Percentiles rank a stretch among this genome's conserved stretches.
These are phyloP conservation scores for Thysanoteuthis rhombus DNA, from an alignment of 2,888 invertebrate species.

Conservation along the genomic window DNA sequence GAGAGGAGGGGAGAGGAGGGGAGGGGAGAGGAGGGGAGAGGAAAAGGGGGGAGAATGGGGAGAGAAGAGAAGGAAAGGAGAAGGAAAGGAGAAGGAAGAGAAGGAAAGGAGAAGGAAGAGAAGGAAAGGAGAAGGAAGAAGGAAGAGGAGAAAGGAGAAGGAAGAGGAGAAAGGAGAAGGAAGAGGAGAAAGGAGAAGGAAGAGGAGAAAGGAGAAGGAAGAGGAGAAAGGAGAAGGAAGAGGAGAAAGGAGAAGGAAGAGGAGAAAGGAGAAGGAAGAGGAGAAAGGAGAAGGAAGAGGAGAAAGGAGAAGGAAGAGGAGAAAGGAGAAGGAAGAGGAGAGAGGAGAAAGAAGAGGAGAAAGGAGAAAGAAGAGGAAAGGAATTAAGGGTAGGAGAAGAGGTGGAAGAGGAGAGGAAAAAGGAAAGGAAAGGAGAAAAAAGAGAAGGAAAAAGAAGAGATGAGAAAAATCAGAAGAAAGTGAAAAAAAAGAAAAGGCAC, in stretches of 20 bases:
- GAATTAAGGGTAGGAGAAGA: not conserved
- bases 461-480: no score
- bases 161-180: not conserved
- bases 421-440: not conserved
- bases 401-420: not conserved
- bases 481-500: no score
- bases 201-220: not conserved
- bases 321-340: not conserved
- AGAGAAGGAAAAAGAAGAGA: no score
- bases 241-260: not conserved
- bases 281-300: not conserved
- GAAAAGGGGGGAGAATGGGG: not conserved
- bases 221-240: no score
- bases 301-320: no score
- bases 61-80: not conserved
- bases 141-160: not conserved
- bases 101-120: not conserved
- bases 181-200: not conserved
- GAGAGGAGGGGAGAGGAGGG: not conserved
- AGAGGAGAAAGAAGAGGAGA: not conserved
- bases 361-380: not conserved
- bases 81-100: not conserved
- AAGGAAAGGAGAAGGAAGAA: not conserved
- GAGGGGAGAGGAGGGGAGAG: not conserved
- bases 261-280: not conserved